Conservation (phyloP, 2,797 vertebrate genomes). For the Hapalemur alaotrensis region DNA sequence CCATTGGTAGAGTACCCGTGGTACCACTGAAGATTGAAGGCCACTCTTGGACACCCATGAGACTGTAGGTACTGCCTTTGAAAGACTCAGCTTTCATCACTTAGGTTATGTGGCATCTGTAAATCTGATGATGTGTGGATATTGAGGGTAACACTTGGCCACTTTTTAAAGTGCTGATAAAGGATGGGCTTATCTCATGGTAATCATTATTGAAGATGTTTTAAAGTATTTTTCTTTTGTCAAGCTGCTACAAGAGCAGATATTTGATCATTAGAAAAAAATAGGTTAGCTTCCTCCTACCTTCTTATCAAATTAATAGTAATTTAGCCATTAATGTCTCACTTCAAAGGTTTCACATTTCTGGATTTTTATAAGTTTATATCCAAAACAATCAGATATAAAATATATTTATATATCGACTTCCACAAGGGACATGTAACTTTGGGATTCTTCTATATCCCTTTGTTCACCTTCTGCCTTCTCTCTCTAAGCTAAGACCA, state of each 20-base stretch:
- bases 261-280: neutral
- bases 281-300: neutral
- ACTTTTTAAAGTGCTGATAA: neutral
- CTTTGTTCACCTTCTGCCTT: neutral
- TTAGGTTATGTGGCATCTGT: slow-evolving; percentile 37
- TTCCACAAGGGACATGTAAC: neutral
- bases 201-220: neutral
- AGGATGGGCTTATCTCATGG: neutral
- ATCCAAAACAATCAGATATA: neutral
- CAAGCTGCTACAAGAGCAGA: neutral
- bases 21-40: neutral
- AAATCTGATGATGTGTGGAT: neutral
- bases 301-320: neutral
- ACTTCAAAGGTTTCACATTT: neutral
- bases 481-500: neutral
- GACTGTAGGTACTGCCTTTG: slow-evolving; percentile 61
- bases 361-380: neutral
- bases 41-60: neutral
- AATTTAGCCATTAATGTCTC: neutral
- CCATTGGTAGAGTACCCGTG: neutral
- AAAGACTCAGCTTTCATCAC: slow-evolving; percentile 68
- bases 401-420: neutral
- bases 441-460: neutral
- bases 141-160: neutral
- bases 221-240: neutral